Evolutionary conservation across 2,113 vertebrate genomes (phyloP), one percentile per base, ranked within the genome.

Genomic region (Glaucidium brasilianum): DNA sequence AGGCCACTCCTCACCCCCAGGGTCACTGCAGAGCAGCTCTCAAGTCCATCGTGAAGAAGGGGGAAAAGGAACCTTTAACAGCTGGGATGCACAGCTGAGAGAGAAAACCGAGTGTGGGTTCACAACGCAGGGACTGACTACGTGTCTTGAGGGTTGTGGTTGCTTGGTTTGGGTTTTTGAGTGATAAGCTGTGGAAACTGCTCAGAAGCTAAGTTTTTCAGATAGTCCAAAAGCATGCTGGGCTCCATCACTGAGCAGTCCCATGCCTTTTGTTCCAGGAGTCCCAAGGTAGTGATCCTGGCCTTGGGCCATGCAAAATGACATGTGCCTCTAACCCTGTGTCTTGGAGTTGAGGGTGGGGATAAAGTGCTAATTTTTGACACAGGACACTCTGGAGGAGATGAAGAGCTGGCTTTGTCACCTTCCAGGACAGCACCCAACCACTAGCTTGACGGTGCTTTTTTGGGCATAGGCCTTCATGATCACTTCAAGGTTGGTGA

Each of bases 311-410:
- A 3, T 34, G 35, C 64, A 78, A 55, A 63, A 47, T 7, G 20
- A n/a, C 0, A 4, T 66, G 45, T 67, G 30, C 21, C 26, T 41
- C 26, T 64, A 45, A 41, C 25, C 15, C 6, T 35, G 14, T 20
- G 50, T 37, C 30, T 53, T 0, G 2, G 34, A 23, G 12, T 1
- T 43, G 29, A 11, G 35, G 9, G 3, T 45, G 18, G 23, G 10
- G 12, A 39, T 43, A 27, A 58, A 55, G 53, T 74, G n/a, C n/a
- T 62, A 11, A 23, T 68, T 74, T 73, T 62, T 75, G 47, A 41
- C 39, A 55, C 21, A 34, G 47, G 47, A 37, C 30, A 21, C 20
- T 5, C 71, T n/a, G 41, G 27, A 52, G 41, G 37, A 71, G 50
- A 45, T 39, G 29, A 35, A 71, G 63, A 71, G 58, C 25, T 67